Conservation (phyloP, 2,888 invertebrate species). For the Drosophila prostipennis region DNA sequence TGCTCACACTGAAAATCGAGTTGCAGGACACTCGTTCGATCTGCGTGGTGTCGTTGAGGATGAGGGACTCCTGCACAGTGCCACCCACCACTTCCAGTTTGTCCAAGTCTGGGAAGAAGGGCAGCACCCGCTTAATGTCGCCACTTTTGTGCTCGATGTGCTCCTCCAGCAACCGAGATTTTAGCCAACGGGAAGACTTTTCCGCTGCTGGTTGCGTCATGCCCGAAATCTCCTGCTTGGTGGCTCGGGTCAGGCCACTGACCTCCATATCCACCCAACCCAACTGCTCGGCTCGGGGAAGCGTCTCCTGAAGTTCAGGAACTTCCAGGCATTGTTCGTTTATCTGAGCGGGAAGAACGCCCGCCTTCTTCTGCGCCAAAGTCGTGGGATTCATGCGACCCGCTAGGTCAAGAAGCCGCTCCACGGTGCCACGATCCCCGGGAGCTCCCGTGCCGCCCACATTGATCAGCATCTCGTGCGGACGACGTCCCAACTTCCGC, state of each 20-base stretch:
- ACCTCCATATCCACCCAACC: constrained; percentile 57
- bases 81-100: constrained; percentile 69
- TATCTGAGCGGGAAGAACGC: constrained; percentile 37
- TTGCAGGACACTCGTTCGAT: constrained; percentile 35
- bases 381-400: constrained; percentile 63
- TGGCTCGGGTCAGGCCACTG: constrained; percentile 59
- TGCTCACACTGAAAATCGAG: constrained; percentile 55
- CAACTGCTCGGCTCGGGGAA: constrained; percentile 60
- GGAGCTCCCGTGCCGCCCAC: constrained; percentile 60
- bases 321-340: constrained; percentile 30
- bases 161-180: constrained; percentile 61
- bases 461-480: constrained; percentile 70
- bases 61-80: not conserved
- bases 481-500: constrained; percentile 49
- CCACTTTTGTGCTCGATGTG: constrained; percentile 43
- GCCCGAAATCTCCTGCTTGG: constrained; percentile 58
- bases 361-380: constrained; percentile 11
- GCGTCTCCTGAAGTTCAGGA: constrained; percentile 63
- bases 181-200: constrained; percentile 50
- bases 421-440: constrained; percentile 69
- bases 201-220: fast-evolving
- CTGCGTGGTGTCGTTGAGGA: not conserved
- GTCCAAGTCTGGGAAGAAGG: constrained; percentile 69
- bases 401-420: constrained; percentile 72
- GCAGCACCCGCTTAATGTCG: constrained; percentile 67